Conservation (phyloP, 2,888 invertebrate species). For the Melangyna quadrimaculata region DNA sequence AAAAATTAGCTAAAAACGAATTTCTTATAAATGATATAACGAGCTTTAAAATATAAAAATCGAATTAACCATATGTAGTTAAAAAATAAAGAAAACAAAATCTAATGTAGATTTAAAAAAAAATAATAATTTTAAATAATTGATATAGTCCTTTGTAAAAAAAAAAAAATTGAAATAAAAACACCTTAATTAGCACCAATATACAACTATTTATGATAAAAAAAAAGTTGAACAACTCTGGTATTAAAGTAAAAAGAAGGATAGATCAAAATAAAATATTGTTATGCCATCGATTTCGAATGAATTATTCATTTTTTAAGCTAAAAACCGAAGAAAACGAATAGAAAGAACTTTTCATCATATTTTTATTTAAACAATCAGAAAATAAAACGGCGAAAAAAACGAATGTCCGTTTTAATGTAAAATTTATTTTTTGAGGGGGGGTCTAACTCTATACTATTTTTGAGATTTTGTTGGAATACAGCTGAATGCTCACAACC, state of each 20-base stretch:
- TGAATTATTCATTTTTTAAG: constrained; percentile 39
- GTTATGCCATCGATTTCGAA: constrained; percentile 60
- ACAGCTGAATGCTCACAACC: background rate
- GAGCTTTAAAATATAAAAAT: constrained; percentile 54
- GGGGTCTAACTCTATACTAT: background rate
- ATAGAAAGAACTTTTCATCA: background rate
- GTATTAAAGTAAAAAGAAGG: constrained; percentile 25
- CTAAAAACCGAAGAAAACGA: constrained; percentile 22
- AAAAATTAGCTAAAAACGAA: constrained; percentile 57
- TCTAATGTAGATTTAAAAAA: constrained; percentile 34
- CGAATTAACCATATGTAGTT: constrained; percentile 64
- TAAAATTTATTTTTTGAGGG: background rate
- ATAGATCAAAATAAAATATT: constrained; percentile 28
- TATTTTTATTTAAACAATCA: background rate
- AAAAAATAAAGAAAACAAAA: constrained; percentile 25
- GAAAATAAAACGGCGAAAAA: background rate
- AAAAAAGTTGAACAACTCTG: constrained; percentile 28
- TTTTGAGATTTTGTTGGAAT: background rate
- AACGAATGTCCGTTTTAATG: constrained; percentile 2
- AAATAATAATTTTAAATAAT: constrained; percentile 25
- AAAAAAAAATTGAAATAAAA: constrained; percentile 5
- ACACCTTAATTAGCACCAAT: constrained; percentile 65
- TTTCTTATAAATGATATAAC: constrained; percentile 39
- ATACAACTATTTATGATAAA: constrained; percentile 39
- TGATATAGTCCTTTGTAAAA: constrained; percentile 48